Conservation (phyloP, 1,140 invertebrate species). For the Drosophila simulans region DNA sequence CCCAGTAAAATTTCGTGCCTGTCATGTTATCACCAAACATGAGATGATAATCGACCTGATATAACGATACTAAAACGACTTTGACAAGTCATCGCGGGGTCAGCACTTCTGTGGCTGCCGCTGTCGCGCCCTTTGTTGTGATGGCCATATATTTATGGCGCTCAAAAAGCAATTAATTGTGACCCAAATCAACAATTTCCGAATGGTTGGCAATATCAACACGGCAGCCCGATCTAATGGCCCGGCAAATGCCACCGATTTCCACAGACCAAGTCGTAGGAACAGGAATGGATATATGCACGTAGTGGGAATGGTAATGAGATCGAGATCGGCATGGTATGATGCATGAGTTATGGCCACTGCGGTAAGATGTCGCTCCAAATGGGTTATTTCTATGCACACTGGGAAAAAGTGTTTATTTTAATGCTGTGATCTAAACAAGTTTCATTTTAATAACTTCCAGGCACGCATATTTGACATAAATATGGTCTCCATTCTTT, state of each 20-base stretch:
- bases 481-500: neutral
- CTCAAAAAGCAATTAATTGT: constrained; percentile 79
- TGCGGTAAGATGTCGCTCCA: constrained; percentile 69
- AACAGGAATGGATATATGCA: constrained; percentile 26
- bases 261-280: constrained; percentile 44
- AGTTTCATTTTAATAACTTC: no score
- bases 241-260: constrained; percentile 65
- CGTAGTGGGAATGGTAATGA: constrained; percentile 36
- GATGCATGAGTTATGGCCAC: constrained; percentile 47
- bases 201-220: constrained; percentile 55
- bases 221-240: constrained; percentile 58
- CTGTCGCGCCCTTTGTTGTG: constrained; percentile 70
- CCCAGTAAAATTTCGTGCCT: neutral
- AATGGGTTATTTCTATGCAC: constrained; percentile 68
- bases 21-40: constrained; percentile 21
- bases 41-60: constrained; percentile 19
- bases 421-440: no score
- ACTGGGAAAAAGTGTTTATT: constrained; percentile 2
- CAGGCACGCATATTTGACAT: no score
- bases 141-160: constrained; percentile 73
- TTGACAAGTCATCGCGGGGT: constrained; percentile 34
- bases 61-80: neutral
- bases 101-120: constrained; percentile 26
- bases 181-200: constrained; percentile 75
- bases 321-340: constrained; percentile 35